Percentiles rank a stretch among this genome's conserved stretches.
phyloP scores from a whole-genome alignment of 2,888 invertebrate species.

The Melanostoma scalare region DNA sequence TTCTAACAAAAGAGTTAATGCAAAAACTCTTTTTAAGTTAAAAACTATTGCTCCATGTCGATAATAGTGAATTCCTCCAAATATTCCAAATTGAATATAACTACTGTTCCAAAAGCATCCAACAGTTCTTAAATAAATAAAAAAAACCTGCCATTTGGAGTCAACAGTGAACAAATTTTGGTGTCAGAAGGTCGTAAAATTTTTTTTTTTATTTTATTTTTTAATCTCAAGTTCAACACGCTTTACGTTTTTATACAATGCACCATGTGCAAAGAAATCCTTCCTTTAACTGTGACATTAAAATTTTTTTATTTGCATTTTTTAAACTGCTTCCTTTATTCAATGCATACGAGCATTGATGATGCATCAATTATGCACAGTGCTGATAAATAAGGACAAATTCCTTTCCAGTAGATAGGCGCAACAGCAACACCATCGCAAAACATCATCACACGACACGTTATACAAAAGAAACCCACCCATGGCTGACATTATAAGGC shows the following conservation, averaged over 20 bases:
- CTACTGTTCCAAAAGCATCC: too few species aligned
- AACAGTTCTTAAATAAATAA: background rate
- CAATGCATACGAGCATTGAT: too few species aligned
- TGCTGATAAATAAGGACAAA: slow-evolving; percentile 29
- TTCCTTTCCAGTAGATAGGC: slow-evolving; percentile 9
- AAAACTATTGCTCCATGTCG: too few species aligned
- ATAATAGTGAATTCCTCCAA: too few species aligned
- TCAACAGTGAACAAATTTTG: background rate
- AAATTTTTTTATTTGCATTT: background rate
- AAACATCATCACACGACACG: background rate
- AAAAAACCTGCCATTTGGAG: background rate
- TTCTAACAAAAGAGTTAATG: slow-evolving; percentile 11
- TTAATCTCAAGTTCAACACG: too few species aligned
- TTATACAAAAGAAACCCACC: slow-evolving; percentile 15
- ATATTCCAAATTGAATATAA: too few species aligned
- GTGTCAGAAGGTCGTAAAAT: too few species aligned
- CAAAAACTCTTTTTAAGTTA: background rate
- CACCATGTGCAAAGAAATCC: background rate
- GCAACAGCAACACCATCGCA: slow-evolving; percentile 10
- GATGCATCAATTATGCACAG: slow-evolving; percentile 5
- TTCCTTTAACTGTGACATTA: background rate
- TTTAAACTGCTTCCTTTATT: too few species aligned
- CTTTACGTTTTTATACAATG: too few species aligned
- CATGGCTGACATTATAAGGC: slow-evolving; percentile 25
- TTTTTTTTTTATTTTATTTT: too few species aligned